A percentile compares a stretch with the other conserved stretches of the same genome.
phyloP scores from a whole-genome alignment of 92 coral and sea anemone species.

The Scolanthus callimorphus region DNA sequence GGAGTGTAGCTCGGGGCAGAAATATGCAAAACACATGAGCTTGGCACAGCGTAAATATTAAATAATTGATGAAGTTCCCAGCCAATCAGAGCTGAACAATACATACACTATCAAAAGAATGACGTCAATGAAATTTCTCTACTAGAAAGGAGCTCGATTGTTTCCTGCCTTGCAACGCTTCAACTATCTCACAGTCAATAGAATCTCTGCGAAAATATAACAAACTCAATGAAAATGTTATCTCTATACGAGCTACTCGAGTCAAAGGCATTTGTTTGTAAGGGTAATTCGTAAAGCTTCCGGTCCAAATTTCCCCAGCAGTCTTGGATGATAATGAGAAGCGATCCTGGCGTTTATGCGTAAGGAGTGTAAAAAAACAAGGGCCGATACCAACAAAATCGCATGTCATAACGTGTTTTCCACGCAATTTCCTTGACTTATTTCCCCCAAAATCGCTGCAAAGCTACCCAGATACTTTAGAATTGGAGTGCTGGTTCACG shows the following conservation, averaged over 20 bases:
- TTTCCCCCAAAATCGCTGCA: background rate
- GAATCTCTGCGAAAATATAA: too few relatives aligned
- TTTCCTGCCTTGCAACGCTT: background rate
- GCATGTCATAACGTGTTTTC: too few relatives aligned
- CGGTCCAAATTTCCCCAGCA: background rate
- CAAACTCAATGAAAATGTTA: too few relatives aligned
- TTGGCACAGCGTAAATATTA: slow-evolving; percentile 66
- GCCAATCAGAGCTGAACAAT: slow-evolving; percentile 42
- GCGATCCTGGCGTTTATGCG: background rate
- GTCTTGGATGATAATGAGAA: background rate
- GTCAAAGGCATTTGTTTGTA: background rate
- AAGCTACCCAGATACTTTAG: background rate
- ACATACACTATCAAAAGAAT: background rate
- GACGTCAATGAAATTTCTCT: slow-evolving; percentile 46
- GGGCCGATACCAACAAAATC: too few relatives aligned
- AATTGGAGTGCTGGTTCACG: background rate
- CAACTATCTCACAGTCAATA: background rate
- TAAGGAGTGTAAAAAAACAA: background rate
- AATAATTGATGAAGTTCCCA: slow-evolving; percentile 64
- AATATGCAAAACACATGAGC: slow-evolving; percentile 63
- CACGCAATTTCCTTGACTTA: background rate
- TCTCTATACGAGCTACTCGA: too few relatives aligned
- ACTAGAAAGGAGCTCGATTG: background rate
- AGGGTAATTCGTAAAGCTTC: background rate
- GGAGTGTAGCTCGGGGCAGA: slow-evolving; percentile 30